phyloP scores from a whole-genome alignment of 1,140 invertebrate genomes.

The Bombus terrestris region DNA sequence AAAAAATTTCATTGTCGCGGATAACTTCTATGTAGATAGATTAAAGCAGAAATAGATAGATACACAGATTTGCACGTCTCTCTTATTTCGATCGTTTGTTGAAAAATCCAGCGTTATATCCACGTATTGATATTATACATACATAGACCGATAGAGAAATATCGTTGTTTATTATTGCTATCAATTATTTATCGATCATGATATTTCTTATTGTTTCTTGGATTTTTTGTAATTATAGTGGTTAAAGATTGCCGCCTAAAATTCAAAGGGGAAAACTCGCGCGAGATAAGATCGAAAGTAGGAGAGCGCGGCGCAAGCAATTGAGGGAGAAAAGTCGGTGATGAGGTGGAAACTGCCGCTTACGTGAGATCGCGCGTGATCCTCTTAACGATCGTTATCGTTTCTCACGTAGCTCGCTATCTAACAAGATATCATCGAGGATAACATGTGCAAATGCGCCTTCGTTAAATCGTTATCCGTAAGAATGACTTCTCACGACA shows the following conservation, averaged over 20 bases:
- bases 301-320: not conserved
- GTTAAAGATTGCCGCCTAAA: not conserved
- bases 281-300: not conserved
- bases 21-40: not conserved
- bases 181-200: not conserved
- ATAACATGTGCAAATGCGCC: conserved; percentile 59
- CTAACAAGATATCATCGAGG: conserved; percentile 51
- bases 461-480: conserved; percentile 12
- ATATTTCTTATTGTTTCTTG: not conserved
- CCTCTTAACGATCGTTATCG: conserved; percentile 43
- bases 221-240: not conserved
- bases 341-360: not conserved
- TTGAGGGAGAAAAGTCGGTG: not conserved
- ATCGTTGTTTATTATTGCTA: not conserved
- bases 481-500: not conserved
- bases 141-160: not conserved
- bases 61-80: not conserved
- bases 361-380: conserved; percentile 23
- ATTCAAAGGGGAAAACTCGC: not conserved
- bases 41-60: not conserved
- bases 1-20: not conserved
- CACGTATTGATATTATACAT: not conserved
- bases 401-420: conserved; percentile 13
- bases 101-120: not conserved
- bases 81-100: not conserved